phyloP scores from a whole-genome alignment of 30 jellyfish, hydroid and myxozoan species.

The Aurelia sp. region DNA sequence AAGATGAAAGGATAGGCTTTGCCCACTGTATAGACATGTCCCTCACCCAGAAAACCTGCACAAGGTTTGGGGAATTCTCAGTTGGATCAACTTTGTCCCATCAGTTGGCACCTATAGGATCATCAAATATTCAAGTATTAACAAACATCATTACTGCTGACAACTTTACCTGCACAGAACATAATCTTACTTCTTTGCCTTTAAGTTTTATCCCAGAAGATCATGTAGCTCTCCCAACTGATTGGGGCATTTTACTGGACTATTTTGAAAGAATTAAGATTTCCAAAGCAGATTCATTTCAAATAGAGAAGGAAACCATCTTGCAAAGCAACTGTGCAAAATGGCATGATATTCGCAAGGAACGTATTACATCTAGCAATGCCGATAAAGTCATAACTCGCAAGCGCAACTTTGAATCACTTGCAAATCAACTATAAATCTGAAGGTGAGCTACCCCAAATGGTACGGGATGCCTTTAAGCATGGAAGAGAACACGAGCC shows the following conservation, averaged over 20 bases:
- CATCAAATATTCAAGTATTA: not conserved
- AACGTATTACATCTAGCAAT: conserved; percentile 46
- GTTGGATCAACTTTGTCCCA: conserved; percentile 49
- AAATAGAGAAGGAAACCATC: conserved; percentile 26
- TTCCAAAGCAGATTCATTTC: conserved; percentile 19
- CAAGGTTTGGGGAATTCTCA: conserved; percentile 22
- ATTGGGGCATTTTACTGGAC: conserved; percentile 8
- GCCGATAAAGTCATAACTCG: conserved; percentile 50
- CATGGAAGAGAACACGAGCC: conserved; percentile 48
- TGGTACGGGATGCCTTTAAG: conserved; percentile 46
- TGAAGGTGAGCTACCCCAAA: conserved; percentile 3
- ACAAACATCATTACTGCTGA: conserved; percentile 14
- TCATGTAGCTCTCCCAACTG: not conserved
- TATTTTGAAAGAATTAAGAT: not conserved
- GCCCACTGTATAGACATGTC: conserved; percentile 20
- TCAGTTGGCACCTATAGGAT: conserved; percentile 36
- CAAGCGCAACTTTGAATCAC: conserved; percentile 45
- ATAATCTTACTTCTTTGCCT: conserved; percentile 7
- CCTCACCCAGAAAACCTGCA: conserved; percentile 8
- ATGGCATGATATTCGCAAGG: conserved; percentile 29
- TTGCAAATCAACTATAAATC: conserved; percentile 6
- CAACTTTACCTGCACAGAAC: not conserved
- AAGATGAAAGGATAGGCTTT: conserved; percentile 42
- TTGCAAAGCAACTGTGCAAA: conserved; percentile 11
- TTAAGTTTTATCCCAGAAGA: not conserved